phyloP scores from a whole-genome alignment of 1,140 invertebrate genomes.

The Chionoecetes opilio region DNA sequence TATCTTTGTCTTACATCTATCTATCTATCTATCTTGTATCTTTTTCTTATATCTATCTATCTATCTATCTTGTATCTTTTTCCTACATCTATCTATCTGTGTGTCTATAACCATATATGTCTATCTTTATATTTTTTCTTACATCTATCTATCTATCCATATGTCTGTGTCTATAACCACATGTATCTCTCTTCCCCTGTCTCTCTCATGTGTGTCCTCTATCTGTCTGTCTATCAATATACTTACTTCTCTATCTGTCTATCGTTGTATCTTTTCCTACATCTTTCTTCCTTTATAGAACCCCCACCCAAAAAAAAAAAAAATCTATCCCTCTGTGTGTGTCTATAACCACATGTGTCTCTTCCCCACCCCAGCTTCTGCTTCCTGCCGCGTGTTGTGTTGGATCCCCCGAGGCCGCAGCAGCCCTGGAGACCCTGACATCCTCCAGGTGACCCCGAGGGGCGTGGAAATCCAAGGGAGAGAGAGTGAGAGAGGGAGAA shows the following conservation, averaged over 20 bases:
- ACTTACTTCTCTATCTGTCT: too few relatives aligned
- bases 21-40: background rate
- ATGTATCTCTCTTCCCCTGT: background rate
- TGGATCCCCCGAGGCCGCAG: background rate
- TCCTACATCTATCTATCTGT: background rate
- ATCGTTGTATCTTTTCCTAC: too few relatives aligned
- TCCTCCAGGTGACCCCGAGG: conserved; percentile 21
- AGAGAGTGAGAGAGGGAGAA: too few relatives aligned
- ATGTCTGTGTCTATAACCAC: background rate
- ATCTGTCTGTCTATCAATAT: too few relatives aligned
- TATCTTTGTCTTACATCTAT: too few relatives aligned
- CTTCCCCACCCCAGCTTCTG: background rate
- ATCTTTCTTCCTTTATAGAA: too few relatives aligned
- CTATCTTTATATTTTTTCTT: background rate
- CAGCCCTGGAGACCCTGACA: background rate
- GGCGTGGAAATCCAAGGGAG: background rate
- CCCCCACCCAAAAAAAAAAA: too few relatives aligned
- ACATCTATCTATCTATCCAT: background rate
- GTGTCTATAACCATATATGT: background rate
- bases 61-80: background rate
- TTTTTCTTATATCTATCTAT: background rate
- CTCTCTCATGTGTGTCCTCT: too few relatives aligned
- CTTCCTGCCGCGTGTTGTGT: background rate
- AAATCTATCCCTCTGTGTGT: background rate
- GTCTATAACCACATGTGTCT: background rate